Evolutionary conservation across 2,113 vertebrate species (phyloP), one percentile per base, ranked within the genome.

Genomic region (Xenopus borealis): DNA sequence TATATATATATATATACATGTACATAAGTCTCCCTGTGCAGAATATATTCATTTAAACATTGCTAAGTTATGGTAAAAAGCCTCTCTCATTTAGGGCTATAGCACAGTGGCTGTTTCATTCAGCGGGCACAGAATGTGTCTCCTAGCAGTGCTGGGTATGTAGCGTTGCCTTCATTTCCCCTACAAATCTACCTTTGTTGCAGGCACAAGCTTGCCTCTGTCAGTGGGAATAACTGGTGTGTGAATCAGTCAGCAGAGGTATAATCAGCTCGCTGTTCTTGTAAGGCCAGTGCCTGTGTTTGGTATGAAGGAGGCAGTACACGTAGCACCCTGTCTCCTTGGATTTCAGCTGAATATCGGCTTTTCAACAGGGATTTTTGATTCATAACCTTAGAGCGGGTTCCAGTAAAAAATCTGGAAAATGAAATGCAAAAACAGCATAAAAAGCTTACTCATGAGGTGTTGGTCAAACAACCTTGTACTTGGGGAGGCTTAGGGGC

Each of bases 141-240:
- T 30, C 19, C 59, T 12, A 27, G 20, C 19, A 62, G 59, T 62
- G n/a, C 9, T 27, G 59, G 8, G 59, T 62, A 11, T 62, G 19
- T 20, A 23, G 59, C 19, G 14, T 23, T 3, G 7, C 12, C 27
- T 13, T 13, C 7, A 44, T 14, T 40, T 12, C 4, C 57, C 62
- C 33, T 44, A 64, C 62, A 66, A 33, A 66, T 8, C 10, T 12
- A 14, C 5, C 64, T 66, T 66, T 66, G 64, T 66, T 66, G 64
- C 40, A 17, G 10, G 27, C 14, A 66, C 64, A 66, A 20, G n/a
- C 14, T 19, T n/a, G 13, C 40, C 44, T 12, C 64, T 47, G 64
- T 66, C n/a, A 47, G 40, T 19, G 64, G 64, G 40, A 66, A 66
- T 66, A n/a, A n/a, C 18, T 47, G 64, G 44, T 47, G 5, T 66